Conservation (phyloP, 2,113 vertebrate genomes). For the Coptodon bakossiorum region DNA sequence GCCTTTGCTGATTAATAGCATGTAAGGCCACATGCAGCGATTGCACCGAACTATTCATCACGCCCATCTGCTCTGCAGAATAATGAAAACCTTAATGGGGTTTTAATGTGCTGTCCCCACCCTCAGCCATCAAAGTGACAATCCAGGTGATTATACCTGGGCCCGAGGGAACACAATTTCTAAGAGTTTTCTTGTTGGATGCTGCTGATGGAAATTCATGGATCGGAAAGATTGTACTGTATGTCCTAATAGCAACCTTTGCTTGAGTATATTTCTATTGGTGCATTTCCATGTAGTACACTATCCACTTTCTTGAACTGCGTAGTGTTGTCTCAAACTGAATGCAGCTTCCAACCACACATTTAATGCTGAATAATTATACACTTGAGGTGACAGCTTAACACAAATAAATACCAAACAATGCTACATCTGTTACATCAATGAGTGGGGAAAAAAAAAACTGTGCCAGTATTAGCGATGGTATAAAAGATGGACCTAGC, state of each 20-base stretch:
- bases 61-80: constrained; percentile 40
- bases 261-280: background rate
- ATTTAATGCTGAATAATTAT: background rate
- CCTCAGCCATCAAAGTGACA: constrained; percentile 1
- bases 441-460: background rate
- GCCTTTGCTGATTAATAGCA: constrained; percentile 43
- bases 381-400: background rate
- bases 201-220: background rate
- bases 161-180: background rate
- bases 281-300: background rate
- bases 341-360: background rate
- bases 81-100: constrained; percentile 52
- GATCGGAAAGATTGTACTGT: background rate
- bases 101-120: constrained; percentile 50
- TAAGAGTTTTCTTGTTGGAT: background rate
- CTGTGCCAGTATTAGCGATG: background rate
- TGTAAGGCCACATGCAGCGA: constrained; percentile 6
- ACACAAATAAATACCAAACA: background rate
- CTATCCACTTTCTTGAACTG: background rate
- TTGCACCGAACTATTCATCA: constrained; percentile 48
- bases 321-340: background rate
- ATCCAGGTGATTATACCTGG: constrained; percentile 25
- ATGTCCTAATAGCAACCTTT: background rate
- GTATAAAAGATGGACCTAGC: background rate
- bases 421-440: background rate